Evolutionary conservation across 2,797 vertebrate species (phyloP), one percentile per base, ranked within the genome.

Genomic region (Spinibarbus caldwelli): DNA sequence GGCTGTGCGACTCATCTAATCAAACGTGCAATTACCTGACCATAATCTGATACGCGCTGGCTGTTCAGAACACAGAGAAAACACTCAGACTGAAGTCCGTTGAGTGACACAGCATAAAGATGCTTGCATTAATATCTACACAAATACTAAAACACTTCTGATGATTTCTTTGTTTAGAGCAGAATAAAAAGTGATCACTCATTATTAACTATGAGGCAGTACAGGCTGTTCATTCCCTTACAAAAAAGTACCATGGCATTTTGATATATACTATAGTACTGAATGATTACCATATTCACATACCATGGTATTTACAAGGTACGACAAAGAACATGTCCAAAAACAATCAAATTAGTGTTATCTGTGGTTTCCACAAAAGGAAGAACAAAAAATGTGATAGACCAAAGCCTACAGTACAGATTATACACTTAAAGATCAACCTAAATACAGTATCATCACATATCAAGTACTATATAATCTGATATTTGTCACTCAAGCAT

Each of bases 1-100:
- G 78, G 41, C 52, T 62, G 80, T 82, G 38, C 23, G 59, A 82
- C 67, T 29, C 34, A 67, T 72, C 52, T 52, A 72, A 82, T 59
- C 67, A 82, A 54, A 82, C 29, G 36, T 82, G 80, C 68, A 82
- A 54, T 72, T 43, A 59, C 29, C 80, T 31, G 17, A 10, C 67
- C 23, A 54, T 19, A 54, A 80, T 52, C 78, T 38, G 78, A 68
- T 26, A 4, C 31, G 4, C 17, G 15, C 59, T 9, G 5, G 1
- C 43, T n/a, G n/a, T n/a, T n/a, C n/a, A n/a, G n/a, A n/a, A n/a
- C n/a, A 29, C 68, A 23, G 38, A 43, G 21, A 36, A 67, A 49
- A 66, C 59, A 78, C 76, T 29, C 23, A 59, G 7, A 47, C 26
- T 47, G 41, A 47, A 47, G 62, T 10, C 19, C 26, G 26, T 1